Percentiles rank a stretch among this genome's conserved stretches.
Conservation (phyloP, 2,113 vertebrate genomes). For the Menura novaehollandiae region DNA sequence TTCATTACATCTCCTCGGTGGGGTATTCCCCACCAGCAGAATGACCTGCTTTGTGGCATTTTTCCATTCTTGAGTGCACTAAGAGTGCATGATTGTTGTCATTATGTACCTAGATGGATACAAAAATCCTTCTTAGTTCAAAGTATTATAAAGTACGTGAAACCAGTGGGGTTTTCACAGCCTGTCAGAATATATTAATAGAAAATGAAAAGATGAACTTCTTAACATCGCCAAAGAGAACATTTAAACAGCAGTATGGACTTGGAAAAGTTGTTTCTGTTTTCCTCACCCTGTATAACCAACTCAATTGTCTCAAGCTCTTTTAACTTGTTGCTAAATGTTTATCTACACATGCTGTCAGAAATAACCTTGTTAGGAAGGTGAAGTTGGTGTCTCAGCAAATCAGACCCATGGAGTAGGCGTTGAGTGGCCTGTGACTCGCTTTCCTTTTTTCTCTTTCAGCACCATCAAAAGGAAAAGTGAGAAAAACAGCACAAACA, state of each 20-base stretch:
- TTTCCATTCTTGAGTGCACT: constrained; percentile 71
- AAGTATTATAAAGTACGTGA: background rate
- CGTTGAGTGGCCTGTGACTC: constrained; percentile 86
- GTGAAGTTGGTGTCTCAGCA: constrained; percentile 90
- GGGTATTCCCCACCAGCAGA: constrained; percentile 72
- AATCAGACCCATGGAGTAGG: constrained; percentile 86
- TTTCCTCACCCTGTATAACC: constrained; percentile 55
- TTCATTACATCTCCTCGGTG: constrained; percentile 64
- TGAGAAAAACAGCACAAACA: constrained; percentile 92
- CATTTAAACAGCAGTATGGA: constrained; percentile 24
- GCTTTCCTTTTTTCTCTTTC: constrained; percentile 87
- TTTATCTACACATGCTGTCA: constrained; percentile 95
- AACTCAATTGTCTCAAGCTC: constrained; percentile 64
- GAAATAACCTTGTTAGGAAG: constrained; percentile 92
- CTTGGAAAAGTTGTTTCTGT: background rate
- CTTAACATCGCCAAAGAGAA: constrained; percentile 5
- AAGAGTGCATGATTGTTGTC: constrained; percentile 68
- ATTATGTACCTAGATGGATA: constrained; percentile 72
- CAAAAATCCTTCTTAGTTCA: constrained; percentile 74
- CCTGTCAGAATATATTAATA: constrained; percentile 34
- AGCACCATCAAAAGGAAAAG: constrained; percentile 92
- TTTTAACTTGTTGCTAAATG: constrained; percentile 77
- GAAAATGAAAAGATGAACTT: constrained; percentile 11
- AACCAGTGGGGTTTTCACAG: constrained; percentile 51
- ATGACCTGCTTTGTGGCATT: constrained; percentile 66